Conservation (phyloP, 2,888 invertebrate species). For the Drosophila mettleri region DNA sequence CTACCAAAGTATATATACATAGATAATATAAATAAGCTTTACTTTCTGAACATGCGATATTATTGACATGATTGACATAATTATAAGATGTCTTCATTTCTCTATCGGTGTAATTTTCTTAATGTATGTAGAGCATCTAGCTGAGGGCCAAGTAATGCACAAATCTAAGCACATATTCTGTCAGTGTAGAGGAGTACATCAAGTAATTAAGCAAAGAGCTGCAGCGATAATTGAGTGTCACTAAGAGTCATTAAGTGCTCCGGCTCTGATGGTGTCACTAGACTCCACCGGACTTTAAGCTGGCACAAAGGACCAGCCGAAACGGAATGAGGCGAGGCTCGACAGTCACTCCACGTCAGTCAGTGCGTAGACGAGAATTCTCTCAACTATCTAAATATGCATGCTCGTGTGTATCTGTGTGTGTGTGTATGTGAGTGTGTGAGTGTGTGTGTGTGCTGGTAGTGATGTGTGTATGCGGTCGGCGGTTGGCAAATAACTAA, state of each 20-base stretch:
- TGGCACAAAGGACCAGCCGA: conserved; percentile 35
- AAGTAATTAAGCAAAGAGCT: conserved; percentile 70
- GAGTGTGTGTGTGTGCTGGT: conserved; percentile 29
- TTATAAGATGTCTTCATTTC: too few species aligned
- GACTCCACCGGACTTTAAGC: conserved; percentile 43
- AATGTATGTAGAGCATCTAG: neutral
- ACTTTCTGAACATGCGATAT: too few species aligned
- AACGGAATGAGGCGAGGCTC: conserved; percentile 24
- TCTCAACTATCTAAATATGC: conserved; percentile 36
- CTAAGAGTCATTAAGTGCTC: conserved; percentile 76
- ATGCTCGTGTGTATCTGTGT: conserved; percentile 21
- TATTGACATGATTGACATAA: too few species aligned
- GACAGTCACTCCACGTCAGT: conserved; percentile 23
- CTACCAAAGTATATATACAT: too few species aligned
- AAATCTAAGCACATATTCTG: conserved; percentile 15
- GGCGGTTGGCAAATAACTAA: conserved; percentile 76
- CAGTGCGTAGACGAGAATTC: conserved; percentile 47
- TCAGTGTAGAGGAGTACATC: conserved; percentile 45
- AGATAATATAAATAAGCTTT: too few species aligned
- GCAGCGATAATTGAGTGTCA: conserved; percentile 78
- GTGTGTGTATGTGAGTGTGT: conserved; percentile 22
- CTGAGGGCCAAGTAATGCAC: neutral
- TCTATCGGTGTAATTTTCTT: too few species aligned
- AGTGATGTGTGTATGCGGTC: conserved; percentile 50
- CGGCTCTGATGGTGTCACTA: conserved; percentile 21